phyloP scores from a whole-genome alignment of 2,888 invertebrate species.

The Lucinisca nassula region DNA sequence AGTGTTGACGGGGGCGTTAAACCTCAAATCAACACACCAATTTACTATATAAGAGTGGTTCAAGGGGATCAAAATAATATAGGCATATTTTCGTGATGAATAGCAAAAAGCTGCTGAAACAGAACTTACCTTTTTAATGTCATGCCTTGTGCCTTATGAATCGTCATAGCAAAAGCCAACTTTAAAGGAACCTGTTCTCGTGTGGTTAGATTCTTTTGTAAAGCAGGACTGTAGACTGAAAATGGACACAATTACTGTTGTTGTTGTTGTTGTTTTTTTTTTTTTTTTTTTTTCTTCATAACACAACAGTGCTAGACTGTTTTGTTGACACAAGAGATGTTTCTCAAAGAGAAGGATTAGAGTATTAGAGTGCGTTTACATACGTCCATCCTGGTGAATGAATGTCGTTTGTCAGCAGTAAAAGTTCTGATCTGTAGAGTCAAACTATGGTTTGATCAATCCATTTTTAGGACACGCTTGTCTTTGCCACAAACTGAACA shows the following conservation, averaged over 20 bases:
- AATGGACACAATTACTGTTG: not conserved
- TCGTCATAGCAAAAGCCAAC: slow-evolving; percentile 33
- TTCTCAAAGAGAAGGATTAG: too few species aligned
- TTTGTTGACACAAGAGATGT: not conserved
- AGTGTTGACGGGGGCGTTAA: too few species aligned
- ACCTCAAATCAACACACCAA: too few species aligned
- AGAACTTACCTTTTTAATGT: slow-evolving; percentile 32
- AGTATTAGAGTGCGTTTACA: not conserved
- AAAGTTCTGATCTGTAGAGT: not conserved
- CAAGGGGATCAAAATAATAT: too few species aligned
- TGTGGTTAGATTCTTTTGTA: slow-evolving; percentile 18
- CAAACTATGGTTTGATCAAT: not conserved
- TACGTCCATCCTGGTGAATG: too few species aligned
- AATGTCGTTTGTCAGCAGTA: too few species aligned
- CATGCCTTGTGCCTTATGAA: slow-evolving; percentile 47
- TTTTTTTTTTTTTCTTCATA: not conserved
- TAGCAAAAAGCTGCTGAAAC: not conserved
- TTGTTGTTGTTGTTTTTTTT: too few species aligned
- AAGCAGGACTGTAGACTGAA: not conserved
- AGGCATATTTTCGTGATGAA: not conserved
- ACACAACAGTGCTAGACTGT: not conserved
- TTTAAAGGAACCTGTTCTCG: slow-evolving; percentile 31
- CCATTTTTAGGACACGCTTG: too few species aligned
- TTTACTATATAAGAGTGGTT: too few species aligned
- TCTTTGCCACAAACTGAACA: too few species aligned